phyloP scores from a whole-genome alignment of 2,888 invertebrate species.

The Agonopterix heracliana region DNA sequence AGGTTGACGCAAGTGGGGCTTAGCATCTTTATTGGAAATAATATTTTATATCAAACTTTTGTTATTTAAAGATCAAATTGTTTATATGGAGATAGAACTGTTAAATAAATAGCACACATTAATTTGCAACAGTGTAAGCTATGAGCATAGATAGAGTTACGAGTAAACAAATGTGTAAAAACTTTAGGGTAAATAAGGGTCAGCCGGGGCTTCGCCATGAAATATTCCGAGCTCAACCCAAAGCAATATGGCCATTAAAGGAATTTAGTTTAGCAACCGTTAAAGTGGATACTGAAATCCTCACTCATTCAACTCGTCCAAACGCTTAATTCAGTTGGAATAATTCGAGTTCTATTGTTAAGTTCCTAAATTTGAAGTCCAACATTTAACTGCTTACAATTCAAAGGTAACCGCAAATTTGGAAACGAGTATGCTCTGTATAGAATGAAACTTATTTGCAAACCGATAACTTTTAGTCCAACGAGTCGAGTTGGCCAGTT shows the following conservation, averaged over 20 bases:
- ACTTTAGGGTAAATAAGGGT: slow-evolving; percentile 21
- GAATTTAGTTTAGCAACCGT: slow-evolving; percentile 61
- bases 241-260: slow-evolving; percentile 46
- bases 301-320: slow-evolving; percentile 58
- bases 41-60: too few relatives aligned
- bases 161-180: slow-evolving; percentile 19
- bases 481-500: slow-evolving; percentile 51
- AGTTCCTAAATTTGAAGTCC: slow-evolving; percentile 67
- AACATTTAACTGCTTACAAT: slow-evolving; percentile 74
- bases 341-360: slow-evolving; percentile 72
- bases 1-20: too few relatives aligned
- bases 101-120: too few relatives aligned
- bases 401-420: slow-evolving; percentile 74
- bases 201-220: slow-evolving; percentile 12
- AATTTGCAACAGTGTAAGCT: too few relatives aligned
- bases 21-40: too few relatives aligned
- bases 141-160: too few relatives aligned
- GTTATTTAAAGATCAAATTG: too few relatives aligned
- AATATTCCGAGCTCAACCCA: slow-evolving; percentile 45
- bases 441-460: slow-evolving; percentile 70
- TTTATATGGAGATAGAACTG: background rate
- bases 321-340: slow-evolving; percentile 69
- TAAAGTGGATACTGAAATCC: slow-evolving; percentile 64
- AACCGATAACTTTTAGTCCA: slow-evolving; percentile 64
- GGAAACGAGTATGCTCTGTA: slow-evolving; percentile 63